These are phyloP conservation scores for Tyto alba DNA, from an alignment of 2,113 vertebrate species.

Conservation along the genomic window DNA sequence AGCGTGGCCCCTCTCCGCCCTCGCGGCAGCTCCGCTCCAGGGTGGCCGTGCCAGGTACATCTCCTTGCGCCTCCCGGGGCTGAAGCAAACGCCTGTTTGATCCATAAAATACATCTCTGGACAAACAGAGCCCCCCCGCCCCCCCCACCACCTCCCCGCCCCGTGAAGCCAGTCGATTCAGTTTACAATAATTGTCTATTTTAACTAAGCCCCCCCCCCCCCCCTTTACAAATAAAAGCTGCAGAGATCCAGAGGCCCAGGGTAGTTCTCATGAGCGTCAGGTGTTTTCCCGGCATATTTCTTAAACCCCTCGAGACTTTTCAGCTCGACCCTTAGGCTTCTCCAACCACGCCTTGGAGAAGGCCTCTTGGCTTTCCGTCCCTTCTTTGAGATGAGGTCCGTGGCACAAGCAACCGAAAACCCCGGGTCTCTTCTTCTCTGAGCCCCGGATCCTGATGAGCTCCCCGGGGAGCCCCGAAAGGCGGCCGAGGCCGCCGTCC, in stretches of 20 bases:
- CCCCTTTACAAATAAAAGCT: background rate
- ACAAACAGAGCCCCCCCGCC: background rate
- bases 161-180: background rate
- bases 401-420: accelerated
- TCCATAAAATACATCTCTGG: background rate
- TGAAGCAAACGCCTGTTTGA: background rate
- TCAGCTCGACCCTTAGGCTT: background rate
- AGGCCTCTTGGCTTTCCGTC: background rate
- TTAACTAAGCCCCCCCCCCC: background rate
- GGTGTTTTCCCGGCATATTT: background rate
- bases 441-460: background rate
- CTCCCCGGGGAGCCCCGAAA: background rate
- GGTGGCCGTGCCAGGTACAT: background rate
- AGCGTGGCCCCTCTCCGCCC: background rate
- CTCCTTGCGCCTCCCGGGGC: background rate
- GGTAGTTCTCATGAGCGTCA: background rate
- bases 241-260: background rate
- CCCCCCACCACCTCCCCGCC: no score
- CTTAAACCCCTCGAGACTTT: background rate
- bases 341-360: background rate
- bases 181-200: background rate
- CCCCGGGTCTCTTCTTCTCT: background rate
- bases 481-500: accelerated
- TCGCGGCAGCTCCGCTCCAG: background rate
- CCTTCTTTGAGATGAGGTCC: background rate